Evolutionary conservation across 2,113 vertebrate genomes (phyloP), one percentile per base, ranked within the genome.

Genomic region (Sinocyclocheilus rhinocerous): DNA sequence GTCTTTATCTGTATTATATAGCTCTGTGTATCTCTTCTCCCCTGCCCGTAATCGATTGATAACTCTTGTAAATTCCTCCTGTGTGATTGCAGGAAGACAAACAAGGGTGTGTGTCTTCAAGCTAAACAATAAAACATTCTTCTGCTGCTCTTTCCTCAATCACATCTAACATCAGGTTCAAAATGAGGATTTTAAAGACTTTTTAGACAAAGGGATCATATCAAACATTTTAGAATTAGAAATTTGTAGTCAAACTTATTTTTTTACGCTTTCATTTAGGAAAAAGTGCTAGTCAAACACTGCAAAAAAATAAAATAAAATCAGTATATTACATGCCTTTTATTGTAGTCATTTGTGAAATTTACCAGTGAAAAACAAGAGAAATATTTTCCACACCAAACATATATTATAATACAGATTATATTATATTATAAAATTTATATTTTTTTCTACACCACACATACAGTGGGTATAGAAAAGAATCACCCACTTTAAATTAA

Each of bases 1-100:
- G 39, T 36, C 33, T 57, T 75, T 29, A 72, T 87, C 81, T 89
- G 36, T 59, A 42, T 63, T 81, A 24, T 76, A 63, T 69, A 39
- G 57, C 26, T 77, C 48, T n/a, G 36, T 79, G 59, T 85, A 80
- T 81, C 52, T 79, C 18, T 65, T 88, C 36, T 57, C 80, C 77
- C 84, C 65, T 80, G 22, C 81, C 76, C 26, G 55, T 87, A 84
- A 87, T 88, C 76, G 61, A 88, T 88, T 86, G 77, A 88, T 84
- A 84, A 83, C 84, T 65, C 77, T 70, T 65, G 36, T 84, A 88
- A 86, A 86, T 86, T 84, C 84, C 77, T 84, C 10, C n/a, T 45
- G 67, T 77, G 70, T 72, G 85, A 88, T 88, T 88, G 77, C 81
- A 86, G 12, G 22, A 77, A 73, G 70, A 81, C 29, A 88, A 88